Conservation (phyloP, 2,888 invertebrate genomes). For the Mechanitis mazaeus region DNA sequence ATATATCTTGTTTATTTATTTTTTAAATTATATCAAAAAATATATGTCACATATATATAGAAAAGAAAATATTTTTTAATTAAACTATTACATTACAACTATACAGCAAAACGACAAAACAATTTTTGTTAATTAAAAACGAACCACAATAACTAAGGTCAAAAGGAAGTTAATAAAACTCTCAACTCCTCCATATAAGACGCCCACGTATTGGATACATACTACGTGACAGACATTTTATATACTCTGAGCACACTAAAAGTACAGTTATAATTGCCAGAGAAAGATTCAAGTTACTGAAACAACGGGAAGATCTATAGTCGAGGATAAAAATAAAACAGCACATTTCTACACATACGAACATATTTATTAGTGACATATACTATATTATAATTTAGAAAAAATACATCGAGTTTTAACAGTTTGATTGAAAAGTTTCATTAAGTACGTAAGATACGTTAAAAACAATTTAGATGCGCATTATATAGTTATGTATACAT, state of each 20-base stretch:
- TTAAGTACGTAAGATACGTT: slow-evolving; percentile 24
- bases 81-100: no score
- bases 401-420: slow-evolving; percentile 38
- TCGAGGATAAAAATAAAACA: slow-evolving; percentile 44
- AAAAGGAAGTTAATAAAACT: slow-evolving; percentile 18
- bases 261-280: slow-evolving; percentile 9
- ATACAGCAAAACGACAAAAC: no score
- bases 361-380: slow-evolving; percentile 63
- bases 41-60: no score
- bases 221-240: slow-evolving; percentile 15
- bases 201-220: slow-evolving; percentile 17
- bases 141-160: slow-evolving; percentile 14
- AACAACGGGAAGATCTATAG: no score
- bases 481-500: slow-evolving; percentile 20
- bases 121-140: no score
- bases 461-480: slow-evolving; percentile 15
- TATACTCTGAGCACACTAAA: background rate
- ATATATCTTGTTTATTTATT: no score
- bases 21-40: no score
- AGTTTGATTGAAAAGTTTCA: slow-evolving; percentile 12
- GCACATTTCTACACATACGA: slow-evolving; percentile 57
- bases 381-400: slow-evolving; percentile 48
- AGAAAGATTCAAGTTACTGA: slow-evolving; percentile 12
- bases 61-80: no score
- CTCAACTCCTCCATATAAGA: slow-evolving; percentile 15